Evolutionary conservation across 2,797 vertebrate species (phyloP).

Genomic region (Anguilla megastoma): DNA sequence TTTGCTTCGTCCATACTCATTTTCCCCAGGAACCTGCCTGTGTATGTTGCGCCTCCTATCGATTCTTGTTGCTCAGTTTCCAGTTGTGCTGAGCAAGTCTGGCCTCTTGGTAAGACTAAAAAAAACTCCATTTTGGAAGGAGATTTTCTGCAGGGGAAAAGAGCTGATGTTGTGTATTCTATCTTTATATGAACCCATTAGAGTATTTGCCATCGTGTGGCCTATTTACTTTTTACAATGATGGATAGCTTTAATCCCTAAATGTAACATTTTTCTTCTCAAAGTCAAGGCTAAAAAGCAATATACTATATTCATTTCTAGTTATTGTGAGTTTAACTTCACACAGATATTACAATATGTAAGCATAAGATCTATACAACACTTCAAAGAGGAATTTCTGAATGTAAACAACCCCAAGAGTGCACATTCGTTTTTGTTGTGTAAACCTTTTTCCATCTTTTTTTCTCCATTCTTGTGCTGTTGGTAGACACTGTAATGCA

Average conservation of each 20-base stretch:
- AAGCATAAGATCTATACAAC: not conserved
- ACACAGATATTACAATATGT: not conserved
- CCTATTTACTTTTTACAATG: not conserved
- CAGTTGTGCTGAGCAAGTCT: not conserved
- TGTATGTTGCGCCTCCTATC: not conserved
- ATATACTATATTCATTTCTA: not conserved
- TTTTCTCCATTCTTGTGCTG: not conserved
- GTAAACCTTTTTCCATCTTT: not conserved
- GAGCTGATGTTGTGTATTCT: not conserved
- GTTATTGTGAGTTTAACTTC: not conserved
- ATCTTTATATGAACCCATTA: not conserved
- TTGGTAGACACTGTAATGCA: slow-evolving; percentile 32
- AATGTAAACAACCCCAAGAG: not conserved
- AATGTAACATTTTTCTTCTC: not conserved
- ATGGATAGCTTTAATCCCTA: not conserved
- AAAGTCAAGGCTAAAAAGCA: not conserved
- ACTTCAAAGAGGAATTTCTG: not conserved
- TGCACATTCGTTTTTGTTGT: not conserved
- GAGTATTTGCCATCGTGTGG: not conserved
- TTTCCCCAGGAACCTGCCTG: not conserved
- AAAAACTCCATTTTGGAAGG: not conserved
- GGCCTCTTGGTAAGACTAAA: not conserved
- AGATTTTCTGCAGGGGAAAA: not conserved
- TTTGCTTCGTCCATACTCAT: not conserved
- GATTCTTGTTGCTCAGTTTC: too few relatives aligned